Evolutionary conservation across 2,888 invertebrate species (phyloP).

Genomic region (Scotopteryx bipunctaria): DNA sequence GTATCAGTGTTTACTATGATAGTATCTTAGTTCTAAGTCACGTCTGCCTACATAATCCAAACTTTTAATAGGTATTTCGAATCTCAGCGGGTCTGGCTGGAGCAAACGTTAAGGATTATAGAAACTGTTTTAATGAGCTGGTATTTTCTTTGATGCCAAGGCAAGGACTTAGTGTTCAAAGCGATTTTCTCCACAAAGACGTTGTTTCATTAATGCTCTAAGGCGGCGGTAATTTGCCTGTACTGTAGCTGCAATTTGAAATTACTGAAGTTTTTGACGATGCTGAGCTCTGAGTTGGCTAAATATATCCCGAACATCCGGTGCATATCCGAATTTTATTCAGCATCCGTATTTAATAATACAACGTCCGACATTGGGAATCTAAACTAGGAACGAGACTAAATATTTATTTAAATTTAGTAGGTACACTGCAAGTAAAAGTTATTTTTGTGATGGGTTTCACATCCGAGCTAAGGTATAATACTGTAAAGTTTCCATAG

Average conservation of each 20-base stretch:
- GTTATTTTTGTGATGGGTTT: too few species aligned
- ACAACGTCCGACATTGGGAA: neutral
- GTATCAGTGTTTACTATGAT: too few species aligned
- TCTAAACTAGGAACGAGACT: too few species aligned
- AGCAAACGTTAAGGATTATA: conserved; percentile 37
- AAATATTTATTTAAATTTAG: too few species aligned
- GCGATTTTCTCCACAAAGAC: conserved; percentile 34
- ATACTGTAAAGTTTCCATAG: too few species aligned
- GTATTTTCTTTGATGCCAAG: conserved; percentile 46
- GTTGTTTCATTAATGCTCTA: conserved; percentile 35
- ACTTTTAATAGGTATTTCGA: conserved; percentile 2
- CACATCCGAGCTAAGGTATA: too few species aligned
- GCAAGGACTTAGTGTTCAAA: conserved; percentile 37
- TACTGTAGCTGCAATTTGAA: conserved; percentile 19
- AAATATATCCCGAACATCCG: neutral
- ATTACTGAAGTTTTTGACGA: conserved; percentile 16
- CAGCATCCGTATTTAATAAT: too few species aligned
- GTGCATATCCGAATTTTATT: too few species aligned
- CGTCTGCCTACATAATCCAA: neutral
- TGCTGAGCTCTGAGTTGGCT: conserved; percentile 7
- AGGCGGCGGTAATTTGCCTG: conserved; percentile 27
- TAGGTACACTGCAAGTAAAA: too few species aligned
- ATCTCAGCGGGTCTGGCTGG: conserved; percentile 23
- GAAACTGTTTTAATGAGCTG: conserved; percentile 51
- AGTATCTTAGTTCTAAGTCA: too few species aligned